These are phyloP conservation scores for Isaurus tuberculatus DNA, from an alignment of 92 coral and sea anemone species.

Conservation along the genomic window DNA sequence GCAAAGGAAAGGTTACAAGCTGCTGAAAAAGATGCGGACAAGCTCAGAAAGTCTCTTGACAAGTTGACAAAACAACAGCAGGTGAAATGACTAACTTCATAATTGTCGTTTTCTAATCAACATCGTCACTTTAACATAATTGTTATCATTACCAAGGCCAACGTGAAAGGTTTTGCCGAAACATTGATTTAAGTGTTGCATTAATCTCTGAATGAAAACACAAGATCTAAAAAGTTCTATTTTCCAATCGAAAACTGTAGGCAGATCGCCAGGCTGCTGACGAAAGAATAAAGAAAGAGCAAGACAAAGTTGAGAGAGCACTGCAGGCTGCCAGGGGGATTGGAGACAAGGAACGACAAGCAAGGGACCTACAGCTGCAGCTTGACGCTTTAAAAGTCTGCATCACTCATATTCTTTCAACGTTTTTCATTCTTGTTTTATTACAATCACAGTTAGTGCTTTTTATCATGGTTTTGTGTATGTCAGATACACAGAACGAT, in stretches of 20 bases:
- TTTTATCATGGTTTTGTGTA: background rate
- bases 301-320: conserved; percentile 85
- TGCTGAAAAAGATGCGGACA: conserved; percentile 78
- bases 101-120: background rate
- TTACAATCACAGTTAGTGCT: background rate
- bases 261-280: conserved; percentile 90
- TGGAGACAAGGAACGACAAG: conserved; percentile 78
- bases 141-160: background rate
- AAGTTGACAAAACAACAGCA: conserved; percentile 83
- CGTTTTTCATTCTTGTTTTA: background rate
- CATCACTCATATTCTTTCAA: no score
- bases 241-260: conserved; percentile 40
- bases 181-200: background rate
- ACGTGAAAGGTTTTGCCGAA: background rate
- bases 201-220: background rate
- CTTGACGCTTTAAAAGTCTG: conserved; percentile 77
- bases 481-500: background rate
- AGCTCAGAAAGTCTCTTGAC: conserved; percentile 78
- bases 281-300: conserved; percentile 81
- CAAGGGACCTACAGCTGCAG: conserved; percentile 80
- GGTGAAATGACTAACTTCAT: conserved; percentile 47
- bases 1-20: conserved; percentile 80
- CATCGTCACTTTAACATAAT: background rate
- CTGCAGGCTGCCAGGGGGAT: conserved; percentile 87
- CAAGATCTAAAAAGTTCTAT: background rate